Percentiles rank a stretch among this genome's conserved stretches.
Evolutionary conservation across 2,113 vertebrate genomes (phyloP).

Genomic region (Anas platyrhynchos): DNA sequence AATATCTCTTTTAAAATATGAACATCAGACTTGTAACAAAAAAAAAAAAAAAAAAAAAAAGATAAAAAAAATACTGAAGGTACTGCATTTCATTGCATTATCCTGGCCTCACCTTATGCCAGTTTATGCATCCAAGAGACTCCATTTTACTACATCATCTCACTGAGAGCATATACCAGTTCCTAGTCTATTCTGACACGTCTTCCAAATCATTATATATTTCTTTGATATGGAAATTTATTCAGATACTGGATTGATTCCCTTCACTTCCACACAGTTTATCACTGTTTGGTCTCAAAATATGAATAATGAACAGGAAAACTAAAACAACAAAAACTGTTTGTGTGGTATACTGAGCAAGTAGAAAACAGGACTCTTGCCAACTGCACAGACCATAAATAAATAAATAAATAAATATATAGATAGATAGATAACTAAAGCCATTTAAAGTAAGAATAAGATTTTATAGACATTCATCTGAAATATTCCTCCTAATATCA

Average conservation of each 20-base stretch:
- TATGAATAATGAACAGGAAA: background rate
- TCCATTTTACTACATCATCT: background rate
- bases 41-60: no score
- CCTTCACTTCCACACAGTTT: background rate
- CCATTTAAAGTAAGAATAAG: background rate
- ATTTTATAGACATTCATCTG: background rate
- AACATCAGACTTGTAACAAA: background rate
- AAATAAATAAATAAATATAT: background rate
- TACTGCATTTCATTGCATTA: background rate
- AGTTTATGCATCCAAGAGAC: background rate
- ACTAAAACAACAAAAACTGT: background rate
- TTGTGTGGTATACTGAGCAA: background rate
- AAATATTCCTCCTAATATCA: background rate
- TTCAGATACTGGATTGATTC: background rate
- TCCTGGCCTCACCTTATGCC: background rate
- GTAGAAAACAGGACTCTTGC: background rate
- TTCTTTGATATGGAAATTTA: background rate
- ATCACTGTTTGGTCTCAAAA: background rate
- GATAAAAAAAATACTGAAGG: background rate
- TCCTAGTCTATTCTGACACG: background rate
- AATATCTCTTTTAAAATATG: background rate
- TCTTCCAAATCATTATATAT: background rate
- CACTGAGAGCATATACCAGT: background rate
- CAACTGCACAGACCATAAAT: rapidly evolving
- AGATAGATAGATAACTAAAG: background rate